A percentile compares a stretch with the other conserved stretches of the same genome.
phyloP scores from a whole-genome alignment of 2,113 vertebrate species.

The Calyptommatus sinebrachiatus region DNA sequence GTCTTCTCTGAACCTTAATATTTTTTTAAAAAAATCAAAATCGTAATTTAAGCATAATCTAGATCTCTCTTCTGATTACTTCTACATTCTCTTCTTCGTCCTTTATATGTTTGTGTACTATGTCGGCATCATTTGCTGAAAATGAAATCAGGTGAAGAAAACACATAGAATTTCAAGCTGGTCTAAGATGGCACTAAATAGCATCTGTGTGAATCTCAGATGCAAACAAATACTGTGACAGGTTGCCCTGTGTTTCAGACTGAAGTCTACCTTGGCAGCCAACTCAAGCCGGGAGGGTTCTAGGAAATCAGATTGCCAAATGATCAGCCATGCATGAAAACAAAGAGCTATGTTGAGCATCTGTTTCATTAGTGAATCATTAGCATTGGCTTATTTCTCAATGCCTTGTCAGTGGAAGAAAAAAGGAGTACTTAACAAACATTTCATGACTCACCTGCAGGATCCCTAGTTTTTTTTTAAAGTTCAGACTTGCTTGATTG shows the following conservation, averaged over 20 bases:
- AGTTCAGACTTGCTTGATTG: conserved; percentile 29
- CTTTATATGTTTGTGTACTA: conserved; percentile 8
- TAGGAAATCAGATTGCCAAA: conserved; percentile 17
- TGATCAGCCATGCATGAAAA: conserved; percentile 13
- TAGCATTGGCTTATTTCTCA: conserved; percentile 53
- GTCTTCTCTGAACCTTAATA: not conserved
- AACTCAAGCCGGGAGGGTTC: not conserved
- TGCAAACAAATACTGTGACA: conserved; percentile 35
- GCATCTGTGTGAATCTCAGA: conserved; percentile 25
- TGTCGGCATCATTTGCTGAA: not conserved
- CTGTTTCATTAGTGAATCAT: conserved; percentile 59
- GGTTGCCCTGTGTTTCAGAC: conserved; percentile 31
- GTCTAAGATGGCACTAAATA: conserved; percentile 12
- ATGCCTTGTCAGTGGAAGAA: conserved; percentile 32
- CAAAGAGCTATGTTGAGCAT: conserved; percentile 38
- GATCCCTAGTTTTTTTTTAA: conserved; percentile 39
- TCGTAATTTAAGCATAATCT: conserved; percentile 16
- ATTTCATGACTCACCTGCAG: conserved; percentile 35
- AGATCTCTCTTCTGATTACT: conserved; percentile 25
- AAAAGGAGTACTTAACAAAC: not conserved
- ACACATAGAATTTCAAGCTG: fast-evolving
- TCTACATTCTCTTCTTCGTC: not conserved
- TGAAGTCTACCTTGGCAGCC: conserved; percentile 1
- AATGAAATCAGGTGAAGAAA: conserved; percentile 7
- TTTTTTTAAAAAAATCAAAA: conserved; percentile 18